Evolutionary conservation across 1,140 invertebrate species (phyloP).

Genomic region (Antheraea pernyi): DNA sequence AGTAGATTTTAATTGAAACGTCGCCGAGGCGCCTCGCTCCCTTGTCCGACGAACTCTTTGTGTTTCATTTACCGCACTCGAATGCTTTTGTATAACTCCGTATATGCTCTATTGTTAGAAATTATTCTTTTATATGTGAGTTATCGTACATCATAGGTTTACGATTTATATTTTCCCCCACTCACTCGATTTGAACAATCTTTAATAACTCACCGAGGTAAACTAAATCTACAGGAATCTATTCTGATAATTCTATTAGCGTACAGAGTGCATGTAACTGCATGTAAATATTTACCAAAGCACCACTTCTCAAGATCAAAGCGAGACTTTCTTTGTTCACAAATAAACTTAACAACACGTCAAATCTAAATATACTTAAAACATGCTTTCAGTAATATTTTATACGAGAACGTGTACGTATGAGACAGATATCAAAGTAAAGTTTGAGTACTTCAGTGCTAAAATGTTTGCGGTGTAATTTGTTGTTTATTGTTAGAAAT

Average conservation of each 20-base stretch:
- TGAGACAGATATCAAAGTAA: no score
- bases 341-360: not conserved
- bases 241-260: not conserved
- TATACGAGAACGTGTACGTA: no score
- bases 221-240: not conserved
- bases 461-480: no score
- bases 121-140: not conserved
- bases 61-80: not conserved
- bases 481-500: no score
- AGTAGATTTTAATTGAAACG: conserved; percentile 5
- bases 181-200: not conserved
- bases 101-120: not conserved
- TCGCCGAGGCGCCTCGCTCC: not conserved
- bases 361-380: no score
- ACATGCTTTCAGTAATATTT: no score
- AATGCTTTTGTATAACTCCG: not conserved
- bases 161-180: not conserved
- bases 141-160: not conserved
- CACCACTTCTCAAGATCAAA: not conserved
- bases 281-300: not conserved
- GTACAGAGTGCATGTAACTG: not conserved
- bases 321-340: not conserved
- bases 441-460: no score
- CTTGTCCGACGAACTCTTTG: not conserved
- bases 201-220: not conserved